Percentiles rank a stretch among this genome's conserved stretches.
phyloP scores from a whole-genome alignment of 2,797 vertebrate genomes.

The Fistularia tabacaria region DNA sequence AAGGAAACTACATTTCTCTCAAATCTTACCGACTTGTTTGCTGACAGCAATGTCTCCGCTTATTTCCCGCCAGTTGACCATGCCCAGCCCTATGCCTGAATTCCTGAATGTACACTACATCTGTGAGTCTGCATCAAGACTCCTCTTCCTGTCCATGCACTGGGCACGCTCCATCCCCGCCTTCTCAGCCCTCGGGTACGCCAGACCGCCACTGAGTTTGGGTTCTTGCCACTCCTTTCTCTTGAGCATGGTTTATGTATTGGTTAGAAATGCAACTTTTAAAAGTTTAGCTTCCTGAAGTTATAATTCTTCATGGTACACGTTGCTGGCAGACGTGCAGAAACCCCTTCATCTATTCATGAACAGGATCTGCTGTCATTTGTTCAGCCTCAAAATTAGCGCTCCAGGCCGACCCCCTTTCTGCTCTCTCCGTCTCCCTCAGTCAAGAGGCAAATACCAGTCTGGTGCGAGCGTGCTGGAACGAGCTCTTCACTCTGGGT shows the following conservation, averaged over 20 bases:
- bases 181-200: conserved; percentile 96
- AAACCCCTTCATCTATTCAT: too few species aligned
- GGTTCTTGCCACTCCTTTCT: too few species aligned
- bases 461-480: conserved; percentile 96
- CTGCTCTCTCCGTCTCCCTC: conserved; percentile 9
- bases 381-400: not conserved
- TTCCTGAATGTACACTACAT: conserved; percentile 99
- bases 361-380: too few species aligned
- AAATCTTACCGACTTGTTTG: not conserved
- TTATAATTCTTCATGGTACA: too few species aligned
- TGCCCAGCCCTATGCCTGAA: conserved; percentile 96
- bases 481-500: conserved; percentile 94
- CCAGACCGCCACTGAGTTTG: too few species aligned
- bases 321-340: too few species aligned
- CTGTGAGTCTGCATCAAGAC: conserved; percentile 95
- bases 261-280: too few species aligned
- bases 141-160: conserved; percentile 99
- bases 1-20: too few species aligned
- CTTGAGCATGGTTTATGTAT: too few species aligned
- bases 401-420: not conserved
- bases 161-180: conserved; percentile 98
- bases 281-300: too few species aligned
- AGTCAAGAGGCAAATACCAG: conserved; percentile 97
- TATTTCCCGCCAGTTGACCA: conserved; percentile 51
- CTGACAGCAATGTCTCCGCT: not conserved